These are phyloP conservation scores for Perccottus glenii DNA, from an alignment of 2,113 vertebrate species.

Conservation along the genomic window DNA sequence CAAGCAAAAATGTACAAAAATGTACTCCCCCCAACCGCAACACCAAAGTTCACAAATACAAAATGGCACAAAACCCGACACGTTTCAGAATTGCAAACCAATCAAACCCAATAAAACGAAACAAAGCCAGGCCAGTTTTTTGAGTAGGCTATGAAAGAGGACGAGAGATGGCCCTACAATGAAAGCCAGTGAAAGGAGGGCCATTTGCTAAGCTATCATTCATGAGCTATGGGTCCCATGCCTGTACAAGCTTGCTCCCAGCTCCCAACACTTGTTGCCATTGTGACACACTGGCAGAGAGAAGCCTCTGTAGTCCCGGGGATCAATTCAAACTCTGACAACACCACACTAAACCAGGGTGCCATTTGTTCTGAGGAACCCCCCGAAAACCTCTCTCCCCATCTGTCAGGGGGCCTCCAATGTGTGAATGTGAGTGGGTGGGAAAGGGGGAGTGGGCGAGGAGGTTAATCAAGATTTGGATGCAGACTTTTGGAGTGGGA, in stretches of 20 bases:
- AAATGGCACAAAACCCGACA: constrained; percentile 75
- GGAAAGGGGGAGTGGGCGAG: constrained; percentile 74
- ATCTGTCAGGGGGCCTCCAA: constrained; percentile 85
- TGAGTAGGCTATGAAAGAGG: constrained; percentile 75
- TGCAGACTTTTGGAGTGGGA: constrained; percentile 65
- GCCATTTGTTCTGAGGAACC: constrained; percentile 81
- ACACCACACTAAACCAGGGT: constrained; percentile 81
- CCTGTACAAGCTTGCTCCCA: constrained; percentile 85
- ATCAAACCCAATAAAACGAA: constrained; percentile 79
- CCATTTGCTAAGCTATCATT: constrained; percentile 82
- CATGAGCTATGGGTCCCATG: constrained; percentile 79
- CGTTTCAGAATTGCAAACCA: constrained; percentile 78
- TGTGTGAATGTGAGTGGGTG: constrained; percentile 81
- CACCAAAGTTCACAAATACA: constrained; percentile 64
- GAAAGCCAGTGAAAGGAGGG: constrained; percentile 78
- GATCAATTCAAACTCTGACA: constrained; percentile 85
- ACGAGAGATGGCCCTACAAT: constrained; percentile 74
- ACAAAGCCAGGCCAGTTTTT: constrained; percentile 76
- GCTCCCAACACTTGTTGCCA: constrained; percentile 83
- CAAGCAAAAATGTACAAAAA: constrained; percentile 70
- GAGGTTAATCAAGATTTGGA: constrained; percentile 83
- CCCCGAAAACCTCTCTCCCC: constrained; percentile 80
- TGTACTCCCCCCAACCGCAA: constrained; percentile 3
- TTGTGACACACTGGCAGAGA: constrained; percentile 82
- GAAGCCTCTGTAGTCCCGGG: constrained; percentile 80